A percentile compares a stretch with the other conserved stretches of the same genome.
Conservation (phyloP, 2,797 vertebrate genomes). For the Onychomys arenicola region DNA sequence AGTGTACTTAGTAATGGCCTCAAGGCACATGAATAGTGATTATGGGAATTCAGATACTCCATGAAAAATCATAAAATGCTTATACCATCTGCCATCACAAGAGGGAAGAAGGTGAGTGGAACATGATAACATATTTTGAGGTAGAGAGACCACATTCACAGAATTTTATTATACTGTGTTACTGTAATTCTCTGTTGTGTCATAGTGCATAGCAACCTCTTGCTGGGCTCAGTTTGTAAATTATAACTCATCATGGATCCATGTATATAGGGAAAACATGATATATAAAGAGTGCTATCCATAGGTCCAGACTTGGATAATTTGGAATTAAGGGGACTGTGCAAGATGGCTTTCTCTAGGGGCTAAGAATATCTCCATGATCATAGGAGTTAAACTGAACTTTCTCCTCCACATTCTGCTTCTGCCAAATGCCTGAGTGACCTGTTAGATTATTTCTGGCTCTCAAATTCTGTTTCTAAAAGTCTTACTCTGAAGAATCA, state of each 20-base stretch:
- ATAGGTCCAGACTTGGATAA: neutral
- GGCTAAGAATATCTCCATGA: neutral
- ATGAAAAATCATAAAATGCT: neutral
- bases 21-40: no score
- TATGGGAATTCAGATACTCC: neutral
- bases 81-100: neutral
- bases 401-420: slow-evolving; percentile 33
- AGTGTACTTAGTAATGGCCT: neutral
- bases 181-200: neutral
- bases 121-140: neutral
- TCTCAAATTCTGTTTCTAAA: slow-evolving; percentile 54
- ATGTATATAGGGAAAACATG: neutral
- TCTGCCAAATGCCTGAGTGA: slow-evolving; percentile 1
- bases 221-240: neutral
- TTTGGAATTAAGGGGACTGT: neutral
- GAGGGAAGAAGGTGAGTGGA: neutral
- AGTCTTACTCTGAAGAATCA: slow-evolving; percentile 34
- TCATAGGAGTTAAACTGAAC: slow-evolving; percentile 13
- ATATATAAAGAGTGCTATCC: neutral
- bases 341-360: neutral
- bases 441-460: neutral
- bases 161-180: neutral
- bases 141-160: neutral
- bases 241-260: neutral
- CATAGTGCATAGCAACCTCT: neutral